These are phyloP conservation scores for Struthio camelus DNA, from an alignment of 2,113 vertebrate genomes.

Conservation along the genomic window DNA sequence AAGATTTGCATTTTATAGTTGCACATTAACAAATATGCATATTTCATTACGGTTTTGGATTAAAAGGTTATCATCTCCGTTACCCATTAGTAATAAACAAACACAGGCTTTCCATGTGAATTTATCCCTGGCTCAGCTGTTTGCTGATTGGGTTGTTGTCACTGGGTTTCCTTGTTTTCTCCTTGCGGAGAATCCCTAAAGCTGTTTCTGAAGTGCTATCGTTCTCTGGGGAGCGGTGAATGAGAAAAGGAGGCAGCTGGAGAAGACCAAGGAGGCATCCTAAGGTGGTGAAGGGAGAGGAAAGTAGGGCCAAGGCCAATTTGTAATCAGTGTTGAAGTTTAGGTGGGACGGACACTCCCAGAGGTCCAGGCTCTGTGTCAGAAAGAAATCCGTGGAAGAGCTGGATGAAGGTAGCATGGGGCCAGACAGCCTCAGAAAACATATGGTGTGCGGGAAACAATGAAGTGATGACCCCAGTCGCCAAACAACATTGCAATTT, in stretches of 20 bases:
- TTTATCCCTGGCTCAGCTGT: slow-evolving; percentile 67
- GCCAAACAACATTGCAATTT: not conserved
- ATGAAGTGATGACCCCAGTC: not conserved
- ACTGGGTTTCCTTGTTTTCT: slow-evolving; percentile 68
- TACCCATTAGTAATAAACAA: slow-evolving; percentile 76
- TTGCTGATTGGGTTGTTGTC: slow-evolving; percentile 68
- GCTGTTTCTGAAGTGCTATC: slow-evolving; percentile 19
- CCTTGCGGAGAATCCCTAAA: slow-evolving; percentile 61
- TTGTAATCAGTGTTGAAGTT: not conserved
- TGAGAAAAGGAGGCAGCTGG: not conserved
- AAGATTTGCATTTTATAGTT: slow-evolving; percentile 75
- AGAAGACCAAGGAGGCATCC: not conserved
- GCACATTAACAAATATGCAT: slow-evolving; percentile 77
- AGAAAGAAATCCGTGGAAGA: not conserved
- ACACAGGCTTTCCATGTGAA: slow-evolving; percentile 68
- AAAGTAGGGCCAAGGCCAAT: not conserved
- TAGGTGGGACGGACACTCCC: not conserved
- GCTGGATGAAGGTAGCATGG: not conserved
- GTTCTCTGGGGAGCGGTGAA: slow-evolving; percentile 31
- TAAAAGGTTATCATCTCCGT: slow-evolving; percentile 76
- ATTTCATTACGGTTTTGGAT: slow-evolving; percentile 77
- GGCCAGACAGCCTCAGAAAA: not conserved
- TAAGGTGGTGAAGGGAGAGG: not conserved
- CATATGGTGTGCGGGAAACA: not conserved
- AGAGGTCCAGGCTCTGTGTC: not conserved